A percentile compares a stretch with the other conserved stretches of the same genome.
phyloP scores from a whole-genome alignment of 2,888 invertebrate genomes.

The Limnephilus lunatus region DNA sequence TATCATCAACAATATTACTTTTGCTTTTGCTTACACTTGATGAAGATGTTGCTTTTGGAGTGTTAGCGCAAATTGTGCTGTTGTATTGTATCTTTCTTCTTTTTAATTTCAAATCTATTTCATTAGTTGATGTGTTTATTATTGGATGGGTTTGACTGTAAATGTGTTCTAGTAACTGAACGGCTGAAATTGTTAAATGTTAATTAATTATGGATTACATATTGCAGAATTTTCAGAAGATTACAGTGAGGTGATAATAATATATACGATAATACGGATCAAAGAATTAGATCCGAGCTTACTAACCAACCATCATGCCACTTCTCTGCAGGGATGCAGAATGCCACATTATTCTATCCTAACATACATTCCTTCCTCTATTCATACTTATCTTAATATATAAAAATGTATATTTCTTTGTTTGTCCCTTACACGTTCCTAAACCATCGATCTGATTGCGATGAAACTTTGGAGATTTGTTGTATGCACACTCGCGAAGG shows the following conservation, averaged over 20 bases:
- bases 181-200: slow-evolving; percentile 71
- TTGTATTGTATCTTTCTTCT: slow-evolving; percentile 55
- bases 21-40: neutral
- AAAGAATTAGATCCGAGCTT: neutral
- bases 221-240: neutral
- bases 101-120: slow-evolving; percentile 55
- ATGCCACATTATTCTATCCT: no score
- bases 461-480: no score
- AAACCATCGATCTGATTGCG: no score
- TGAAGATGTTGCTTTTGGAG: neutral
- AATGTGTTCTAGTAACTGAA: slow-evolving; percentile 81
- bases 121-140: slow-evolving; percentile 68
- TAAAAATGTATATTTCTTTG: no score
- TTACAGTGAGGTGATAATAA: no score
- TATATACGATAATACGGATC: neutral
- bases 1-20: neutral
- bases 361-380: neutral
- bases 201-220: neutral
- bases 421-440: no score
- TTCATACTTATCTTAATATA: neutral
- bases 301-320: no score
- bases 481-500: no score
- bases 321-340: no score
- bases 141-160: slow-evolving; percentile 84
- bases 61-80: slow-evolving; percentile 57